A percentile compares a stretch with the other conserved stretches of the same genome.
These are phyloP conservation scores for Campoletis raptor DNA, from an alignment of 2,888 invertebrate genomes.

Conservation along the genomic window DNA sequence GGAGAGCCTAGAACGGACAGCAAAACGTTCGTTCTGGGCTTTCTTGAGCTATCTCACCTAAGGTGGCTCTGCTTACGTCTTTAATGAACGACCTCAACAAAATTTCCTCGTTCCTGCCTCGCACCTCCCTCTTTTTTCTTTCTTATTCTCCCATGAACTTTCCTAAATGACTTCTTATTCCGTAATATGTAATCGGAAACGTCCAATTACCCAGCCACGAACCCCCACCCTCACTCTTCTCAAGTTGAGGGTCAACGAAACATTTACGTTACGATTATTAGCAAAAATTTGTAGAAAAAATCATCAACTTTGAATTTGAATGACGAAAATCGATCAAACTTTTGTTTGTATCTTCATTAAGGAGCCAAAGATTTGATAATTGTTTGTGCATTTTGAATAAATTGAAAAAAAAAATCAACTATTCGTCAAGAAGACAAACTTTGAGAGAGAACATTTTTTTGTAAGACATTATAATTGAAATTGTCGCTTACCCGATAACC, in stretches of 20 bases:
- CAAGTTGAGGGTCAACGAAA: conserved; percentile 36
- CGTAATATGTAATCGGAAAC: conserved; percentile 21
- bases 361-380: not conserved
- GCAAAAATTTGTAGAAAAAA: not conserved
- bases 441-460: not conserved
- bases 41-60: conserved; percentile 51
- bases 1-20: conserved; percentile 68
- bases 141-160: conserved; percentile 46
- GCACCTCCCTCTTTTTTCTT: not conserved
- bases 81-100: conserved; percentile 68
- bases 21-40: conserved; percentile 64
- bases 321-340: not conserved
- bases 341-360: not conserved
- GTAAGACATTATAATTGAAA: not conserved
- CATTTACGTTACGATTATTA: not conserved
- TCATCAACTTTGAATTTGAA: not conserved
- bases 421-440: not conserved
- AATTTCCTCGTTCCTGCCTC: conserved; percentile 39
- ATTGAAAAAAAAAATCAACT: not conserved
- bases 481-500: conserved; percentile 94
- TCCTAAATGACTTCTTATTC: conserved; percentile 47
- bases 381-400: not conserved
- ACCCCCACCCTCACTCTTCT: not conserved
- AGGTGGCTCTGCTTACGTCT: conserved; percentile 58
- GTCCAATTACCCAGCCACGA: conserved; percentile 56